phyloP scores from a whole-genome alignment of 2,888 invertebrate genomes.

The Leucophora obtusa region DNA sequence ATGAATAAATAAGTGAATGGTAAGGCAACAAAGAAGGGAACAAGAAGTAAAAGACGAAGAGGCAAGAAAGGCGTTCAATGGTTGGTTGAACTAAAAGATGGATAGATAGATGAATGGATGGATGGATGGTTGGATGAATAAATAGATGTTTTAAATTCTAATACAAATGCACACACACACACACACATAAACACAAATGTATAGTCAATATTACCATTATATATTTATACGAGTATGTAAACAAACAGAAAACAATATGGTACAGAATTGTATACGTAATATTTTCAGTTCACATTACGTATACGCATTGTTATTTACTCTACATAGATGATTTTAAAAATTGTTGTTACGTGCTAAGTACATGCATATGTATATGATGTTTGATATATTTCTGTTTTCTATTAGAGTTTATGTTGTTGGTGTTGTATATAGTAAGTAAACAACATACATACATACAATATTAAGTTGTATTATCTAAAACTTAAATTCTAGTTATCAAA shows the following conservation, averaged over 20 bases:
- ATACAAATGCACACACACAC: neutral
- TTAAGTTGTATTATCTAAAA: slow-evolving; percentile 27
- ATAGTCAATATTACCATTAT: slow-evolving; percentile 27
- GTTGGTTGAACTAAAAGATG: slow-evolving; percentile 57
- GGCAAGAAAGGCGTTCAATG: slow-evolving; percentile 49
- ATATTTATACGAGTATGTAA: neutral
- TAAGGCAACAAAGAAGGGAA: slow-evolving; percentile 5
- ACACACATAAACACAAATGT: too few relatives aligned
- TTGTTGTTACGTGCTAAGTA: neutral
- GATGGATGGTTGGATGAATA: slow-evolving; percentile 25
- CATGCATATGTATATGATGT: neutral
- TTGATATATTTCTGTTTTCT: neutral
- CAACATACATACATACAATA: neutral
- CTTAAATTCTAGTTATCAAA: slow-evolving; percentile 16
- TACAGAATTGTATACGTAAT: slow-evolving; percentile 1
- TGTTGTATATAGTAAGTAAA: neutral
- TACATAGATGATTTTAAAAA: slow-evolving; percentile 6
- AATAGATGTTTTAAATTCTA: slow-evolving; percentile 6
- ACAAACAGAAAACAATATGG: slow-evolving; percentile 1
- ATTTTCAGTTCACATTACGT: slow-evolving; percentile 10
- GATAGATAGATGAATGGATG: slow-evolving; percentile 32
- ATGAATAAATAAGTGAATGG: slow-evolving; percentile 58
- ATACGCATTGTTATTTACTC: slow-evolving; percentile 15
- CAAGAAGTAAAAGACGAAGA: slow-evolving; percentile 4
- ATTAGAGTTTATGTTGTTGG: neutral